Evolutionary conservation across 30 jellyfish, hydroid and myxozoan species (phyloP), one percentile per base, ranked within the genome.

Genomic region (Hydractinia echinata): DNA sequence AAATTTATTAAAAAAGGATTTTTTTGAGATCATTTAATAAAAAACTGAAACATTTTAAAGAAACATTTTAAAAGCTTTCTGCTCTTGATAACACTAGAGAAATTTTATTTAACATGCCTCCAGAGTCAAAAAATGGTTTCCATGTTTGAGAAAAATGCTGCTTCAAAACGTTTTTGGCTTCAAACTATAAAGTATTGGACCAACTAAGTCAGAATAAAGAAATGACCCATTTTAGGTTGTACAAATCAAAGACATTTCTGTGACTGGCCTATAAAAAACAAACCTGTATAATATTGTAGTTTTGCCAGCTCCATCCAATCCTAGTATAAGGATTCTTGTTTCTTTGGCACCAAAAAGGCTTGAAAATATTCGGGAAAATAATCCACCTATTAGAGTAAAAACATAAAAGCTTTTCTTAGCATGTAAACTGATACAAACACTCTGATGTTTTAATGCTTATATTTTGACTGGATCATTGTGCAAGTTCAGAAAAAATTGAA

Each of bases 301-400:
- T 72, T 92, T 92, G 11, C 98, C 98, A 77, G 98, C 98, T 52
- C 98, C 98, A 83, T 92, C 98, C 16, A 92, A 67, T 49, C 98
- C 98, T 48, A 92, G 85, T 19, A 92, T 92, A 44, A 92, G 81
- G 44, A 92, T 87, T 69, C 98, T 79, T 8, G 93, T 83, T 76
- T 92, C 98, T 77, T 92, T 92, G 14, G 94, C 52, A 11, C 98
- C 98, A 83, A 86, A 92, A 5, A 92, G 77, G 4, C 98, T 90
- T 73, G 96, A 78, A 76, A 92, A 92, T 55, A 92, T 79, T 61
- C 96, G 77, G 44, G 98, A 92, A 67, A 92, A 92, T 49, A 92
- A 69, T 13, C 93, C 85, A 67, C 98, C 98, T 92, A 67, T 11
- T 51, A 70, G 0, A 53, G 6, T 21, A 44, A 64, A 60, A 79